Base-by-base conservation (phyloP, 2,888 invertebrate species). In the Chrysolina oricalcia region DNA sequence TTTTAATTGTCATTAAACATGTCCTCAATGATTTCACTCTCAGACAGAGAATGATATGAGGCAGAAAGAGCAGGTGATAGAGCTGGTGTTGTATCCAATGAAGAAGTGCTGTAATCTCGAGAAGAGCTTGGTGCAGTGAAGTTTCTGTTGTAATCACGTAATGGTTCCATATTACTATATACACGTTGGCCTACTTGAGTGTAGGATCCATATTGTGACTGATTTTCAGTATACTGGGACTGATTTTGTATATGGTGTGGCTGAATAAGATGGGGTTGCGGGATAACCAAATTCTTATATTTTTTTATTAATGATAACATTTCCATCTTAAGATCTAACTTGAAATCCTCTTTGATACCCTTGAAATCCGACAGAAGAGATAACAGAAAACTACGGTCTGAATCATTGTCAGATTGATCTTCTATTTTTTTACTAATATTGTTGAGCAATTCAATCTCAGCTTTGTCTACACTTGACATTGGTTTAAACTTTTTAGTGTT, bases 111-210 rank as follows among this genome's bases (percentile, higher is more conserved):
- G 43, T 43, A 43, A 43, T 43, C 43, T 43, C 43, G 43, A 43
- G 43, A 43, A 43, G 43, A 43, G 43, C 43, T 43, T 43, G 43
- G 43, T 43, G 43, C 43, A 43, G 43, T 43, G 43, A 43, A 9
- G 43, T 43, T 43, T 43, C 43, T 43, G 13, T 43, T 43, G 43
- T 43, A 43, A 43, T 43, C 43, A 43, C 43, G 43, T 43, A 43
- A 43, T 43, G 43, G 43, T 43, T 43, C 43, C 43, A 43, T 43
- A 43, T 43, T 43, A 43, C 11, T 43, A 43, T 43, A 43, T 43
- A 43, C 43, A 43, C 43, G 43, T 43, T 43, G 43, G 43, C 43
- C 43, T 43, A 43, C 43, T 43, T 43, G 43, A 43, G 43, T 43
- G 43, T 43, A 43, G 43, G 43, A 43, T 43, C 43, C 43, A 43